Base-by-base conservation (phyloP, 2,113 vertebrate species). In the Ammodytes marinus region DNA sequence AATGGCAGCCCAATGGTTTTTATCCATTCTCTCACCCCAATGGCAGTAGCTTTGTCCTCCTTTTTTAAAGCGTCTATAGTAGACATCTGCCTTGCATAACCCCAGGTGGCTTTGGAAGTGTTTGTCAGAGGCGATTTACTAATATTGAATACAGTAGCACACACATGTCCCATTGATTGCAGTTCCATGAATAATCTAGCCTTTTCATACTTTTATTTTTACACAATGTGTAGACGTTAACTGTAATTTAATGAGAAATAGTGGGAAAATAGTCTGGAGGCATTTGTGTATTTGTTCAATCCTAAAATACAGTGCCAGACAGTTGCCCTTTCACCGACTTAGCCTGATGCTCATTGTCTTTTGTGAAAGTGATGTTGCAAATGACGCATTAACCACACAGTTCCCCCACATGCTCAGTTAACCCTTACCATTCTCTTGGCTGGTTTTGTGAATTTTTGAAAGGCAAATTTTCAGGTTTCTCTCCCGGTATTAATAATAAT, bases 1-100 rank as follows among this genome's bases (percentile, higher is more conserved):
- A 39, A 15, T 87, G 77, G 75, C 79, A 80, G 61, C 63, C 58
- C 53, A 65, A 57, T 66, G 53, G 69, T 69, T 64, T 84, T 85
- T 68, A 52, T 75, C 53, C 67, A 67, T 63, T 81, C 55, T 88
- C 73, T 61, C 58, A 42, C 35, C 46, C 39, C 67, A 58, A 27
- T 82, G 87, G 85, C 87, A 85, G 68, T 70, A 69, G 78, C 82
- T 86, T 91, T 90, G 85, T 92, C 68, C 50, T 69, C 52, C 63
- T 84, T 70, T 84, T 70, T 75, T 73, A 49, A 76, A 74, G 65
- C 78, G 60, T 43, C 17, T n/a, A 27, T 27, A 55, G 52, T 13
- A 60, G 83, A 77, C 77, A 53, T 80, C 57, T 83, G 71, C 74
- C 39, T 67, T 73, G 17, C 64, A 70, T 60, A 77, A 65, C 77